Base-by-base conservation (phyloP, 1,140 invertebrate species). In the Drosophila mayri region DNA sequence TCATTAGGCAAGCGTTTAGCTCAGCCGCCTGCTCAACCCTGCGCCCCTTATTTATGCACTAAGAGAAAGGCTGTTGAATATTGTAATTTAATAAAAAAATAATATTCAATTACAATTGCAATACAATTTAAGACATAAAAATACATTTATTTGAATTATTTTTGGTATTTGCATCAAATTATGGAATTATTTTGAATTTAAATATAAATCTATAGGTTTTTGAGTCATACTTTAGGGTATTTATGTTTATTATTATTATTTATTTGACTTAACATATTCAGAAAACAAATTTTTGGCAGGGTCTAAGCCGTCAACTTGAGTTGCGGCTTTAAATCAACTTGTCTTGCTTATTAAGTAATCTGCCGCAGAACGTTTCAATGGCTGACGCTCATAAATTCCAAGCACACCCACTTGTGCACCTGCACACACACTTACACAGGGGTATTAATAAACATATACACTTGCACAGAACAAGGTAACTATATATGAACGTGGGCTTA, bases 241-340 rank as follows among this genome's bases (percentile, higher is more conserved):
- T 18, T 11, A 0, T 8, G 0, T 3, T 8, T 10, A 18, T 10
- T 4, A 18, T 10, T 0, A 10, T 1, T 22, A 8, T 3, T 7
- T 2, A 18, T 16, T 46, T 25, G 4, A 20, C 12, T 28, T n/a
- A 1, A n/a, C 1, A 50, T 20, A 35, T 52, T 35, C 20, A 8
- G 1, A 4, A 9, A 14, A 9, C 44, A 46, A 3, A 22, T 22
- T 47, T 22, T 1, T 5, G 28, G 28, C 3, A 20, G 59, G 50
- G 12, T 5, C 18, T 20, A 8, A 12, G 22, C 35, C 35, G 25
- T 9, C 61, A 50, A 41, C 28, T 44, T 16, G 50, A 12, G 28
- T 25, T 41, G 65, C 41, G 81, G 61, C 73, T 70, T 77, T 80
- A 77, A 80, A 77, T 77, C 81, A 80, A 77, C 81, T 85, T 66